These are phyloP conservation scores for Turnix velox DNA, from an alignment of 2,113 vertebrate genomes.

Conservation along the genomic window DNA sequence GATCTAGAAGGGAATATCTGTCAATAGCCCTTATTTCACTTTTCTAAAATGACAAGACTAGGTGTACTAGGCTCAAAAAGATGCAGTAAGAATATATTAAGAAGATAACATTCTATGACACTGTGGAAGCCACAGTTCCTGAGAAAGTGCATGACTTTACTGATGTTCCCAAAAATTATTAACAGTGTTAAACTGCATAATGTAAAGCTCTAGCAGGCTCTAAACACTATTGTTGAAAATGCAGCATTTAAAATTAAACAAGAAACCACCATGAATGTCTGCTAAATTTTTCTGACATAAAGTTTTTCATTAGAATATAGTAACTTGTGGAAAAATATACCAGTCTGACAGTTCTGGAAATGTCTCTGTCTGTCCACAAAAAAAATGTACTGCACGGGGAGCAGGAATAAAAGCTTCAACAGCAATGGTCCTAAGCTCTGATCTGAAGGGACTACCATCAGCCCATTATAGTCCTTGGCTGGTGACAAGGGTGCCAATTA, in stretches of 20 bases:
- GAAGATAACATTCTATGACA: neutral
- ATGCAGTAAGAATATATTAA: neutral
- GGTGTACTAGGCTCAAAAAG: neutral
- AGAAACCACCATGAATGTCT: neutral
- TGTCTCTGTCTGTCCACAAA: conserved; percentile 22
- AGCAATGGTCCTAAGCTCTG: conserved; percentile 39
- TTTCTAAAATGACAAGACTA: neutral
- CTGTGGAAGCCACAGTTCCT: neutral
- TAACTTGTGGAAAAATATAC: conserved; percentile 2
- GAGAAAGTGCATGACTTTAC: neutral
- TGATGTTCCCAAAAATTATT: neutral
- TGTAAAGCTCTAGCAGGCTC: neutral
- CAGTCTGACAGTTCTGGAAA: conserved; percentile 31
- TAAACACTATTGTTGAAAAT: neutral
- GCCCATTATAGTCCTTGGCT: conserved; percentile 51
- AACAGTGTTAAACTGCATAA: neutral
- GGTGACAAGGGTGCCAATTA: conserved; percentile 60
- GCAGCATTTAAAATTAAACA: neutral
- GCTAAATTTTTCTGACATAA: neutral
- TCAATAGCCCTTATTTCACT: neutral
- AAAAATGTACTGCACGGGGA: conserved; percentile 17
- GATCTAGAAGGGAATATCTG: neutral
- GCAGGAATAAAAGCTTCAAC: conserved; percentile 38
- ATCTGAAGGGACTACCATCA: conserved; percentile 56
- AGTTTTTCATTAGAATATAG: neutral